Base-by-base conservation (phyloP, 1,140 invertebrate species). In the Bombus huntii region DNA sequence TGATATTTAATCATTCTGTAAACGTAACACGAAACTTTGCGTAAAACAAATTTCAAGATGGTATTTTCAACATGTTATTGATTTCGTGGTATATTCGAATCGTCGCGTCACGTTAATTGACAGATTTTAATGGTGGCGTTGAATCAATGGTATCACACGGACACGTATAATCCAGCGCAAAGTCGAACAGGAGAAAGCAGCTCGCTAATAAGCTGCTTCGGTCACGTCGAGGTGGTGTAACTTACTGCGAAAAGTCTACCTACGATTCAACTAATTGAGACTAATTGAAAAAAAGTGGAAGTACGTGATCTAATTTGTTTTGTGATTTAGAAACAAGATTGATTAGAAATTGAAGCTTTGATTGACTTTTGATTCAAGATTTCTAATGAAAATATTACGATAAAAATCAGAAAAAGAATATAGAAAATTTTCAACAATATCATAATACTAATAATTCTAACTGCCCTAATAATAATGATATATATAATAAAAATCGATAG, bases 101-200 rank as follows among this genome's bases (percentile, higher is more conserved):
- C 12, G 22, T 15, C n/a, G 37, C 42, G 59, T 34, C n/a, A 15
- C 8, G 37, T 66, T 66, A 66, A 78, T 78, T 47, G 42, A 70
- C 34, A 53, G 34, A 28, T 68, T 70, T 80, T 31, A 62, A 39
- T 42, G 76, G 15, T 13, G 28, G 37, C 15, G 28, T 0, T 18
- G 39, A 34, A 80, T 44, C 66, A 65, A 80, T n/a, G 9, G 31
- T 1, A 42, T 12, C 25, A 5, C 39, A n/a, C 34, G 78, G 68
- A 31, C 34, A n/a, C n/a, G 44, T 39, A 66, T 37, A 70, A 53
- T 66, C 37, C 13, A 9, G 9, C 34, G 39, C 44, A n/a, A 71
- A 70, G 44, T 53, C 44, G 44, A 39, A 80, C 44, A n/a, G 37
- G 78, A 80, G 78, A 80, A 80, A 80, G 65, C 65, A 71, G 65